Percentiles rank a stretch among this genome's conserved stretches.
Evolutionary conservation across 2,888 invertebrate species (phyloP).

Genomic region (Polymixis lichenea): DNA sequence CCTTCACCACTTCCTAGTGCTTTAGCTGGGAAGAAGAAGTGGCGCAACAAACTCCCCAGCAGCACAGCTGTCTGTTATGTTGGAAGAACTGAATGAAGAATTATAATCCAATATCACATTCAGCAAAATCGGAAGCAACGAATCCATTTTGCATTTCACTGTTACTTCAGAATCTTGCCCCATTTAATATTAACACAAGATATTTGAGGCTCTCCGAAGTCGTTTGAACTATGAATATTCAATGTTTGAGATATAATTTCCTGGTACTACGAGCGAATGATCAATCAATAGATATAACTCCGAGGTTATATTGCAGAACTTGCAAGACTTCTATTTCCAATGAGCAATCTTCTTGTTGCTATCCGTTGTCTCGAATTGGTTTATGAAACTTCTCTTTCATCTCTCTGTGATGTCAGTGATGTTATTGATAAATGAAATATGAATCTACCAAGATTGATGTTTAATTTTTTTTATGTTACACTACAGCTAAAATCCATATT

Average conservation of each 20-base stretch:
- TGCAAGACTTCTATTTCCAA: conserved; percentile 33
- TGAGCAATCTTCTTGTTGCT: background rate
- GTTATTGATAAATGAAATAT: background rate
- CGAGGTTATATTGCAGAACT: conserved; percentile 21
- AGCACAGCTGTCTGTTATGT: too few relatives aligned
- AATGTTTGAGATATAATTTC: conserved; percentile 36
- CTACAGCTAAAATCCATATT: background rate
- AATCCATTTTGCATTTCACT: conserved; percentile 7
- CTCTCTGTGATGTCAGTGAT: background rate
- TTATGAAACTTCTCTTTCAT: background rate
- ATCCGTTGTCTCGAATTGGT: conserved; percentile 2
- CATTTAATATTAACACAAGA: conserved; percentile 29
- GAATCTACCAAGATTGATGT: background rate
- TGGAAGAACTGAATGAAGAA: too few relatives aligned
- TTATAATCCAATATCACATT: background rate
- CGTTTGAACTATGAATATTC: conserved; percentile 45
- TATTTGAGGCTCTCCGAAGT: conserved; percentile 19
- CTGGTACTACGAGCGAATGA: conserved; percentile 28
- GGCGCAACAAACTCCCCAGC: too few relatives aligned
- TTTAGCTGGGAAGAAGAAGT: too few relatives aligned
- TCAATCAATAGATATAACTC: conserved; percentile 37
- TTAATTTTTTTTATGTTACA: background rate
- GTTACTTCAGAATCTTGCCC: background rate
- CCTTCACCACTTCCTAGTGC: too few relatives aligned
- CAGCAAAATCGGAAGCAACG: background rate